Evolutionary conservation across 2,797 vertebrate species (phyloP).

Genomic region (Pangasius sanitwongsei): DNA sequence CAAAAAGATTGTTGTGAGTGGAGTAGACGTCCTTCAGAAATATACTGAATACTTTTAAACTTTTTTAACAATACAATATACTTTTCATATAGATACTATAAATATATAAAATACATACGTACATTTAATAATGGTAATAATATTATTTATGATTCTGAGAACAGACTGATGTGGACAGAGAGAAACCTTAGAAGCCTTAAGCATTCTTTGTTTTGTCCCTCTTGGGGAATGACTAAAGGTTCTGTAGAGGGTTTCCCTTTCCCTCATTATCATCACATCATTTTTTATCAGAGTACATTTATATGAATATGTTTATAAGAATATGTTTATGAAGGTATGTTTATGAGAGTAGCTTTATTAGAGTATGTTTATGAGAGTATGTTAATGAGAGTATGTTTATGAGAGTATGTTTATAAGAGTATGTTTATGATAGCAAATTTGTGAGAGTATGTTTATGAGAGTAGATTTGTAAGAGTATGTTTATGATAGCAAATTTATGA

Average conservation of each 20-base stretch:
- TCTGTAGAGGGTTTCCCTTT: too few species aligned
- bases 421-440: neutral
- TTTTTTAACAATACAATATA: neutral
- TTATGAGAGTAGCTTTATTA: neutral
- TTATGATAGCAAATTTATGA: neutral
- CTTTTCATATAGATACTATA: neutral
- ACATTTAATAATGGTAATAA: too few species aligned
- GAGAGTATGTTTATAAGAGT: too few species aligned
- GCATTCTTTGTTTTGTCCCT: neutral
- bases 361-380: too few species aligned
- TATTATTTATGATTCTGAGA: neutral
- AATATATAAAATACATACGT: neutral
- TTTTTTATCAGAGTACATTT: too few species aligned
- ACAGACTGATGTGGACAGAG: too few species aligned
- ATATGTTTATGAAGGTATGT: neutral
- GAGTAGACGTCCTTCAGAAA: neutral
- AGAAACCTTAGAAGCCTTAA: neutral
- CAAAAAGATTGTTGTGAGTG: slow-evolving; percentile 6
- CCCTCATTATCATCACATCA: too few species aligned
- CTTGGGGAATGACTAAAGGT: neutral
- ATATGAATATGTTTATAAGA: neutral
- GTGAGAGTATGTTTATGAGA: neutral
- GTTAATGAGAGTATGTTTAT: too few species aligned
- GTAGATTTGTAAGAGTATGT: neutral
- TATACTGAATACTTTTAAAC: neutral